Conservation (phyloP, 2,888 invertebrate species). For the Macrosoma leucophasiata region DNA sequence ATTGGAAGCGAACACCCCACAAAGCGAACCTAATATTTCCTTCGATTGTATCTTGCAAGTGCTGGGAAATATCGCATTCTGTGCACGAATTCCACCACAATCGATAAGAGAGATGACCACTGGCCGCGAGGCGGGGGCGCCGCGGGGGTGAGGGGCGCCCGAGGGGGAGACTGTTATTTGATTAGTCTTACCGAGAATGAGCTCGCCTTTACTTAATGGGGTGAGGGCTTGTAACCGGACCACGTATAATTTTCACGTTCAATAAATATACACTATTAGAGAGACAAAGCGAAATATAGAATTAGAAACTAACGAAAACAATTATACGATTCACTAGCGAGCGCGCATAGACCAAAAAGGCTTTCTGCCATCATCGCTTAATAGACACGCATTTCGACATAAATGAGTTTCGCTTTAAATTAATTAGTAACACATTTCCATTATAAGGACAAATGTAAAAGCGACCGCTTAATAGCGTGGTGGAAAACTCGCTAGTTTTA, state of each 20-base stretch:
- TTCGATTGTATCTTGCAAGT: slow-evolving; percentile 36
- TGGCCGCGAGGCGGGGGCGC: slow-evolving; percentile 58
- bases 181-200: slow-evolving; percentile 77
- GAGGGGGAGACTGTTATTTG: slow-evolving; percentile 74
- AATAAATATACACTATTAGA: slow-evolving; percentile 36
- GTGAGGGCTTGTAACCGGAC: slow-evolving; percentile 73
- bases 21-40: slow-evolving; percentile 23
- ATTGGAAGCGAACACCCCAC: no score
- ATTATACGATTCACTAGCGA: slow-evolving; percentile 44
- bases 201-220: slow-evolving; percentile 73
- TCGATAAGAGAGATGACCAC: slow-evolving; percentile 76
- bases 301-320: slow-evolving; percentile 39
- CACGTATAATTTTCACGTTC: slow-evolving; percentile 63
- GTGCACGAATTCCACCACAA: slow-evolving; percentile 76
- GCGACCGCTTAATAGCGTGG: slow-evolving; percentile 75
- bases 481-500: slow-evolving; percentile 76
- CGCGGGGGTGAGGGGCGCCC: slow-evolving; percentile 34
- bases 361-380: slow-evolving; percentile 68
- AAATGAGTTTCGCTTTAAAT: slow-evolving; percentile 75
- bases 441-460: slow-evolving; percentile 76
- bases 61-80: slow-evolving; percentile 73
- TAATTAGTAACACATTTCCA: slow-evolving; percentile 76
- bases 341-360: slow-evolving; percentile 50
- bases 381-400: slow-evolving; percentile 74
- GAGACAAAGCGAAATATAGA: slow-evolving; percentile 39